A percentile compares a stretch with the other conserved stretches of the same genome.
phyloP scores from a whole-genome alignment of 2,113 vertebrate genomes.

The Zeus faber region DNA sequence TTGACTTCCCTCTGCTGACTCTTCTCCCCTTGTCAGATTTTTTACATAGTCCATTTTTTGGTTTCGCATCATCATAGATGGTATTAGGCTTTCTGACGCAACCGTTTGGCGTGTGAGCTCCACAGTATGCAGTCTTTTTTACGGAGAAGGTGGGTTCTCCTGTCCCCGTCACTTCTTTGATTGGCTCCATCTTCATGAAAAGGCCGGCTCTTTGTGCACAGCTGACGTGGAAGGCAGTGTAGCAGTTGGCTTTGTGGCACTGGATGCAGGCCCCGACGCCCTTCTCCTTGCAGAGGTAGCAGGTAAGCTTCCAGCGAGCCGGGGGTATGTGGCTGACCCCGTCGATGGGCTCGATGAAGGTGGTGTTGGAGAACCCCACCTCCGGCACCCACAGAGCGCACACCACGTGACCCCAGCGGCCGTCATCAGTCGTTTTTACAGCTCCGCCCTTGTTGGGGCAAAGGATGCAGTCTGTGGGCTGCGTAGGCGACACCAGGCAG shows the following conservation, averaged over 20 bases:
- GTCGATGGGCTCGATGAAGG: constrained; percentile 97
- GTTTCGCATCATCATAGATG: constrained; percentile 86
- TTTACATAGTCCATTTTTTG: constrained; percentile 86
- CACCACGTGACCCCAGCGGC: constrained; percentile 96
- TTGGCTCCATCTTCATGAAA: constrained; percentile 97
- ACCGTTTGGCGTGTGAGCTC: constrained; percentile 89
- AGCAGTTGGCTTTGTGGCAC: constrained; percentile 98
- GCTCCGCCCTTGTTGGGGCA: constrained; percentile 96
- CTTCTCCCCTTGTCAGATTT: constrained; percentile 73
- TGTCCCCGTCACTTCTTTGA: constrained; percentile 77
- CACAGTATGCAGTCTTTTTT: constrained; percentile 96
- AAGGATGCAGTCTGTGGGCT: constrained; percentile 87
- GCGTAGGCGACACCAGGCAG: constrained; percentile 87
- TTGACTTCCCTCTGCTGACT: constrained; percentile 74
- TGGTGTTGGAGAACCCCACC: constrained; percentile 95
- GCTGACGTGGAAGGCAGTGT: constrained; percentile 96
- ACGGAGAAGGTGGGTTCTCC: constrained; percentile 85
- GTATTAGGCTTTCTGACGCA: constrained; percentile 84
- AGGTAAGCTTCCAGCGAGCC: constrained; percentile 96
- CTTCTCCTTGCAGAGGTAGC: constrained; percentile 98
- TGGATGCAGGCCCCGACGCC: constrained; percentile 96
- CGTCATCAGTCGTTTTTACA: constrained; percentile 95
- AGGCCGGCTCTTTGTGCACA: constrained; percentile 94
- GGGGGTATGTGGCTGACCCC: constrained; percentile 92
- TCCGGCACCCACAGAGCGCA: constrained; percentile 98